These are phyloP conservation scores for Indicator indicator DNA, from an alignment of 2,113 vertebrate genomes.

Conservation along the genomic window DNA sequence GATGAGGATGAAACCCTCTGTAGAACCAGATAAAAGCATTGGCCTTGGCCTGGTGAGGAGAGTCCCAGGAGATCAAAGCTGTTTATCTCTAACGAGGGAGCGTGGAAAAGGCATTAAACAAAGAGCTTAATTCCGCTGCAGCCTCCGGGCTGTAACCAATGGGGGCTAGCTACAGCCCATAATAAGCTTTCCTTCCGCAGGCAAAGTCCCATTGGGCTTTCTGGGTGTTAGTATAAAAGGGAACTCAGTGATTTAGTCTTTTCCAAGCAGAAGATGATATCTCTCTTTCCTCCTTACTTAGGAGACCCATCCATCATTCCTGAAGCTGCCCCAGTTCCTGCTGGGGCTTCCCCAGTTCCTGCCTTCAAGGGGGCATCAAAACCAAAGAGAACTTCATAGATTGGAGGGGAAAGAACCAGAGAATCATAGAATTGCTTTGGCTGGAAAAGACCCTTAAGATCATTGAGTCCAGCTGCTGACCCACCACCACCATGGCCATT, in stretches of 20 bases:
- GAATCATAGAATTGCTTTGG: too few relatives aligned
- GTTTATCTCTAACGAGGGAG: background rate
- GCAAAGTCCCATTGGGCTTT: background rate
- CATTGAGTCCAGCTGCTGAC: too few relatives aligned
- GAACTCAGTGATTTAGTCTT: background rate
- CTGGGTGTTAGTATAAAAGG: background rate
- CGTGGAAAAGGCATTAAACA: background rate
- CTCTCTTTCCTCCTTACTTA: background rate
- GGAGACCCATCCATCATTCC: background rate
- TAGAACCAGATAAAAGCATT: background rate
- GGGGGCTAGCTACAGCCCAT: background rate
- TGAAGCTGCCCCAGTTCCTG: background rate
- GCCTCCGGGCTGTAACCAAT: background rate
- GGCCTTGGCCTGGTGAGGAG: background rate
- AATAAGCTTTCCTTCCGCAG: background rate
- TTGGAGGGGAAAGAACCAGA: background rate
- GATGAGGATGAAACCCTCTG: background rate
- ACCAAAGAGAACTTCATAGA: background rate
- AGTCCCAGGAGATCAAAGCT: background rate
- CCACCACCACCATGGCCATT: too few relatives aligned
- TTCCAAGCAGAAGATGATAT: background rate
- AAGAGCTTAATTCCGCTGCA: conserved; percentile 8
- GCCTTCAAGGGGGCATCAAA: background rate
- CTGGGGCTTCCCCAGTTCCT: background rate
- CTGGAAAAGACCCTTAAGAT: too few relatives aligned